Evolutionary conservation across 2,888 invertebrate genomes (phyloP).

Genomic region (Pachymerium ferrugineum): DNA sequence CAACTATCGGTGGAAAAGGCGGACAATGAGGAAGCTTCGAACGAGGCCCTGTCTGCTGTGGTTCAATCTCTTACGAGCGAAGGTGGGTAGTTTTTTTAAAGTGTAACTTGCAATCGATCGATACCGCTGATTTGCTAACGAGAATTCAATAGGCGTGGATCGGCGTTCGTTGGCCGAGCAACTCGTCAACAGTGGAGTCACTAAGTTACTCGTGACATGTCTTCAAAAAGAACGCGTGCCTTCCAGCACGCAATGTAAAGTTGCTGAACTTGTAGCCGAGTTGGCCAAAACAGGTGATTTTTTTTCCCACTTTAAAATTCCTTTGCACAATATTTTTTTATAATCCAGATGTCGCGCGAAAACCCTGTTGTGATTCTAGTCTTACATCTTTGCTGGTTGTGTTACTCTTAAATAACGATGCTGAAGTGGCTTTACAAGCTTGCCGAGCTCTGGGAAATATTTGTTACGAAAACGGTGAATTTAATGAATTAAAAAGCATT

Average conservation of each 20-base stretch:
- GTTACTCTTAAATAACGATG: slow-evolving; percentile 42
- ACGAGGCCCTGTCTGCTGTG: not conserved
- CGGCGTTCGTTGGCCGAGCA: slow-evolving; percentile 16
- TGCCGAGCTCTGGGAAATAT: slow-evolving; percentile 82
- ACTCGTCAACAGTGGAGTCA: slow-evolving; percentile 4
- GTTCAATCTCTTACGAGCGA: not conserved
- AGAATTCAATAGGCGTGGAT: not conserved
- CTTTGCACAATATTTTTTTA: not conserved
- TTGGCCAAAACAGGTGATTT: slow-evolving; percentile 60
- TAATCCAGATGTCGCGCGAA: slow-evolving; percentile 60
- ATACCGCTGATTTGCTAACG: not conserved
- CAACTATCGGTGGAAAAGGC: not conserved
- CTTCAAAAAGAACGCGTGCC: not conserved
- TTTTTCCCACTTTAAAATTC: not conserved
- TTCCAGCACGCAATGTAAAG: slow-evolving; percentile 45
- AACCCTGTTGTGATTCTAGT: slow-evolving; percentile 53
- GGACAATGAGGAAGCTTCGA: not conserved
- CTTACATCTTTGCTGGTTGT: slow-evolving; percentile 44
- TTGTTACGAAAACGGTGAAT: slow-evolving; percentile 72
- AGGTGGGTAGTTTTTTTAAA: not conserved
- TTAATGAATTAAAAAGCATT: not conserved
- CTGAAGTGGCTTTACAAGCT: slow-evolving; percentile 59
- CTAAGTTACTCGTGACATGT: not conserved
- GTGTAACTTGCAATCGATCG: not conserved
- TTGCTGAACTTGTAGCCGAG: slow-evolving; percentile 67